Evolutionary conservation across 2,113 vertebrate species (phyloP), one percentile per base, ranked within the genome.

Genomic region (Phyllostomus hastatus): DNA sequence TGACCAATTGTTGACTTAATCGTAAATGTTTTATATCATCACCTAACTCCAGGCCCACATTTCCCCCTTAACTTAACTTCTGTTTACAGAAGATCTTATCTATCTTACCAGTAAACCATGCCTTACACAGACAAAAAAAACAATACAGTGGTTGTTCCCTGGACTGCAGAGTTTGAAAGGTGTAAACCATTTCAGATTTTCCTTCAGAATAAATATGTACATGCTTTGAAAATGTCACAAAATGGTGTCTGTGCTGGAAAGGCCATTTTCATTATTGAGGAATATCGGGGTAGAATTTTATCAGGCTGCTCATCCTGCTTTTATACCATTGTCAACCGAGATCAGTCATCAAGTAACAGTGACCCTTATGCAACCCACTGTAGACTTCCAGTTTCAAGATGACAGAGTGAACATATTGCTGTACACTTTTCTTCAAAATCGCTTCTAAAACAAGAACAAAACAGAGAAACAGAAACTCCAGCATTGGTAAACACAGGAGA

Each of bases 201-300:
- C 48, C 84, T 92, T 69, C 43, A 76, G 66, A 20, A 75, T 85
- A 81, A n/a, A 43, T 85, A 81, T 38, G 48, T 41, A 89, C 78
- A 94, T 92, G 50, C 22, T 73, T 89, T 80, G 38, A 92, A 92
- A 95, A 92, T 92, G 24, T 72, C 92, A 80, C 28, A 7, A 80
- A 89, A 48, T 64, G 28, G 46, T 85, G 1, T 50, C 57, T 97
- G 89, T 80, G 38, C 57, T 94, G 57, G n/a, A 67, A 92, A 94
- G 50, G 31, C 24, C 28, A 84, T 88, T 92, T 95, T 95, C 48
- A 89, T 88, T 84, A 88, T 41, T 69, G 66, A 90, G 50, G 75
- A 90, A 52, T 28, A 0, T 52, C 82, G 16, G 46, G 9, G 16
- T 70, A 70, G 57, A 95, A 86, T 69, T 50, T 69, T 85, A 90